Evolutionary conservation across 2,113 vertebrate species (phyloP).

Genomic region (Tachysurus vachellii): DNA sequence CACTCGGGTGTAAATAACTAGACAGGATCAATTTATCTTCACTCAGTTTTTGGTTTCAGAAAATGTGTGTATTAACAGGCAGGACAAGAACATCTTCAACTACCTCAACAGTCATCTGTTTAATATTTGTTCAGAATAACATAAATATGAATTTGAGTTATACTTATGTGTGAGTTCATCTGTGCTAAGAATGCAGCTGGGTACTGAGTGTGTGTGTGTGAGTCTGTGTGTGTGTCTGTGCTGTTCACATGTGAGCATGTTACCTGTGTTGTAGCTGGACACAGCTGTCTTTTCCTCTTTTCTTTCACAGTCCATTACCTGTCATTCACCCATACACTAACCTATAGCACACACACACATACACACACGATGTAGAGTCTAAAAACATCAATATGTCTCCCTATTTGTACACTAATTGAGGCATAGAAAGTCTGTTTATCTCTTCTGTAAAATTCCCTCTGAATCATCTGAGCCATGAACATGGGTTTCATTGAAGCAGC

Average conservation of each 20-base stretch:
- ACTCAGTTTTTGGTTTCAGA: slow-evolving; percentile 22
- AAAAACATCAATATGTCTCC: background rate
- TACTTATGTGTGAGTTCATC: slow-evolving; percentile 4
- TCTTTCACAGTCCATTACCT: slow-evolving; percentile 39
- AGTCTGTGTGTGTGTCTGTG: slow-evolving; percentile 19
- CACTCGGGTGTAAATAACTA: slow-evolving; percentile 34
- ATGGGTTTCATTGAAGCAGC: background rate
- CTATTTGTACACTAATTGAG: background rate
- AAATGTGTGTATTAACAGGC: slow-evolving; percentile 1
- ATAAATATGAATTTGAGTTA: background rate
- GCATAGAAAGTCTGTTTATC: slow-evolving; percentile 28
- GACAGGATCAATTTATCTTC: slow-evolving; percentile 40
- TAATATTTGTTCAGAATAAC: background rate
- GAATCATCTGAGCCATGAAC: slow-evolving; percentile 35
- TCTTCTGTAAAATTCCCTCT: slow-evolving; percentile 7
- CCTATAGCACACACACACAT: slow-evolving; percentile 16
- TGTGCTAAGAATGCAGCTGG: background rate
- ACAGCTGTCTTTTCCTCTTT: slow-evolving; percentile 43
- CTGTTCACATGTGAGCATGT: background rate
- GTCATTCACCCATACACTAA: slow-evolving; percentile 37
- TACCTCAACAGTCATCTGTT: background rate
- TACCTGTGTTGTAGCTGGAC: background rate
- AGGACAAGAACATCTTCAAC: background rate
- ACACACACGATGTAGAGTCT: background rate
- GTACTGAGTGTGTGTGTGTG: background rate